Conservation (phyloP, 2,113 vertebrate genomes). For the Myocastor coypus region DNA sequence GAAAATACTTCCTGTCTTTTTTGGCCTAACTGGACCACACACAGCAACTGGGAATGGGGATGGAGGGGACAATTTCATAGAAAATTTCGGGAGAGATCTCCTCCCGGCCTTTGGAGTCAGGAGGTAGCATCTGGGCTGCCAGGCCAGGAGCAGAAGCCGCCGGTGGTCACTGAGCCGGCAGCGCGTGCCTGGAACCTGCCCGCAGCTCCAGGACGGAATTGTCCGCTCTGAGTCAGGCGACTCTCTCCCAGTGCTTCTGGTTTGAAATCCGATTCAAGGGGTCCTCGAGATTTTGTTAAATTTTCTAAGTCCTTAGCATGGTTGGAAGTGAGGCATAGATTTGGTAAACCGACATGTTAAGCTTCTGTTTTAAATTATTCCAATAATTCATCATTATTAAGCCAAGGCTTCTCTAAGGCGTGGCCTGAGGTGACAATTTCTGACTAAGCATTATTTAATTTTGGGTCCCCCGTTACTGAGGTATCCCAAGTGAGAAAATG, state of each 20-base stretch:
- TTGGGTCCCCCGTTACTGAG: neutral
- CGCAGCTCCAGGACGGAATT: rapidly evolving
- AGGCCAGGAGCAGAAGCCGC: rapidly evolving
- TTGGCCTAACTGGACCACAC: neutral
- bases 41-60: neutral
- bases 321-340: neutral
- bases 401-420: neutral
- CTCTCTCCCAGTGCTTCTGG: neutral
- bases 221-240: neutral
- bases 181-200: neutral
- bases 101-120: neutral
- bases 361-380: constrained; percentile 18
- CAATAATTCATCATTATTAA: neutral
- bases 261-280: neutral
- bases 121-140: neutral
- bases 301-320: neutral
- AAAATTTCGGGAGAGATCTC: neutral
- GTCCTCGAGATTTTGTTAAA: neutral
- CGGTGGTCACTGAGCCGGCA: neutral
- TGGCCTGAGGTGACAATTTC: neutral
- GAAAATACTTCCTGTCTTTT: neutral
- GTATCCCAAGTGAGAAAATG: constrained; percentile 24
- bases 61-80: neutral
- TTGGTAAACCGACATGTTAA: neutral
- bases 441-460: neutral